These are phyloP conservation scores for Sarcophaga rosellei DNA, from an alignment of 2,888 invertebrate genomes.

Conservation along the genomic window DNA sequence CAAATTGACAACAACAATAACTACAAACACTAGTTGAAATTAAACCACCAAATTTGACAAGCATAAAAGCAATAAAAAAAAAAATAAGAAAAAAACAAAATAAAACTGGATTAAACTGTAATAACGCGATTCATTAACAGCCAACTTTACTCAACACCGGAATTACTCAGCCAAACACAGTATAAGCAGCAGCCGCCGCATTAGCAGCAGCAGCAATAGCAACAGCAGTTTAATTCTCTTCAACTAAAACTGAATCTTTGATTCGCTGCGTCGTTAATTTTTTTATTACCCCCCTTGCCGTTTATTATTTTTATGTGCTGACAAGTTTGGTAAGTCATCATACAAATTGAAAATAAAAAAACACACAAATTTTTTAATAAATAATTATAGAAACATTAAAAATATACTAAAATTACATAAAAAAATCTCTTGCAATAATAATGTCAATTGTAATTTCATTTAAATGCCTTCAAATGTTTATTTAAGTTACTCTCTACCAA, in stretches of 20 bases:
- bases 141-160: not conserved
- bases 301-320: constrained; percentile 55
- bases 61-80: no score
- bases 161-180: no score
- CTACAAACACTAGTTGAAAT: constrained; percentile 14
- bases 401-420: not conserved
- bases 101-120: constrained; percentile 42
- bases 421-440: constrained; percentile 1
- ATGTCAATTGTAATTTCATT: constrained; percentile 40
- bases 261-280: not conserved
- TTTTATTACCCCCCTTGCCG: constrained; percentile 27
- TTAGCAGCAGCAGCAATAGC: no score
- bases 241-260: no score
- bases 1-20: constrained; percentile 55
- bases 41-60: constrained; percentile 50
- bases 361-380: not conserved
- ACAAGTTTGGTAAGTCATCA: constrained; percentile 66
- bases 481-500: no score
- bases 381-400: no score
- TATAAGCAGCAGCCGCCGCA: no score
- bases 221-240: no score
- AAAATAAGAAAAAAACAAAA: no score
- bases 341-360: constrained; percentile 11
- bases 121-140: constrained; percentile 3
- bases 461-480: not conserved